Percentiles rank a stretch among this genome's conserved stretches.
Conservation (phyloP, 2,113 vertebrate genomes). For the Dinomys branickii region DNA sequence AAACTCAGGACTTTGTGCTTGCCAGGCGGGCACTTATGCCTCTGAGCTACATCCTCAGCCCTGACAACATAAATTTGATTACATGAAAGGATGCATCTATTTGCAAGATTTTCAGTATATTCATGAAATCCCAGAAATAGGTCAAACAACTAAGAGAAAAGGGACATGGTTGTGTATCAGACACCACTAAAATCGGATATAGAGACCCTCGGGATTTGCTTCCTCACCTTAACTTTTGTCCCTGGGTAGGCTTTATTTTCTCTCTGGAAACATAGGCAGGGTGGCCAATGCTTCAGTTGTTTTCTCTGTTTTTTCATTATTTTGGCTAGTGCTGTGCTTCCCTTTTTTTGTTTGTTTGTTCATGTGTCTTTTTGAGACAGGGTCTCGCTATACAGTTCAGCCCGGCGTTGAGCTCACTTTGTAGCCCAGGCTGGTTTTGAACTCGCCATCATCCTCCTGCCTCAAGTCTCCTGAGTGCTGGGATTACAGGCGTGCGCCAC, state of each 20-base stretch:
- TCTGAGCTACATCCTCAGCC: too few relatives aligned
- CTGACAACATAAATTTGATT: neutral
- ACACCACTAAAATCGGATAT: neutral
- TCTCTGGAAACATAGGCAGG: neutral
- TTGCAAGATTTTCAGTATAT: neutral
- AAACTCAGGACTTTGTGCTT: too few relatives aligned
- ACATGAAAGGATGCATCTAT: neutral
- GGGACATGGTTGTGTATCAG: neutral
- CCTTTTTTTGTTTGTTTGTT: too few relatives aligned
- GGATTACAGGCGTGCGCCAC: too few relatives aligned
- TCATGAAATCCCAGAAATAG: neutral
- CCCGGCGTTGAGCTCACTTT: too few relatives aligned
- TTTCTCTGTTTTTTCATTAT: neutral
- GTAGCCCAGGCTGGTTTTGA: too few relatives aligned
- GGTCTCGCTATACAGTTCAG: too few relatives aligned
- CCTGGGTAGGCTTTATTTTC: neutral
- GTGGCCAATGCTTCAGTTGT: neutral
- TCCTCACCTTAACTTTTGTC: neutral
- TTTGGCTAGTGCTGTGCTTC: neutral
- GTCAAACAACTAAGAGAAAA: neutral
- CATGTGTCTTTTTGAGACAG: too few relatives aligned
- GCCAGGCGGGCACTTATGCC: too few relatives aligned
- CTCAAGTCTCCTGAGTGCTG: too few relatives aligned
- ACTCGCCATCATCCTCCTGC: too few relatives aligned
- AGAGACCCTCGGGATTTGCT: neutral